phyloP scores from a whole-genome alignment of 2,888 invertebrate species.

The Drosophila paranaensis region DNA sequence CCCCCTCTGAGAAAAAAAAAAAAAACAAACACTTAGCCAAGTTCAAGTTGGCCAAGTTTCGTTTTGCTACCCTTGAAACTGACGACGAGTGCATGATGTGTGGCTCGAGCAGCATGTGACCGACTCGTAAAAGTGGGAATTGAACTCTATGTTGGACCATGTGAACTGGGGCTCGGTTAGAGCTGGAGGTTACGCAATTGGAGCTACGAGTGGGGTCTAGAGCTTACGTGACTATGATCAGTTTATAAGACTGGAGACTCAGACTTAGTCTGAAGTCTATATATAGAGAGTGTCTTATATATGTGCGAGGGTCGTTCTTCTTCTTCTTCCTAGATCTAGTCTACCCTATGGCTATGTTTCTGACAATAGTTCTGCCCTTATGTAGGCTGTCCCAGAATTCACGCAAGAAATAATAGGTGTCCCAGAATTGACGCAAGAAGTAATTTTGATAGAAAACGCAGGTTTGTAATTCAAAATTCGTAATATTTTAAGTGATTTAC shows the following conservation, averaged over 20 bases:
- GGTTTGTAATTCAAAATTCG: no score
- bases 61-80: conserved; percentile 20
- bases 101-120: not conserved
- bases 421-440: no score
- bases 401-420: no score
- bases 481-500: no score
- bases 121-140: not conserved
- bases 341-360: no score
- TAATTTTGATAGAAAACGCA: no score
- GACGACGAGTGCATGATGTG: not conserved
- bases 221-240: not conserved
- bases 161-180: not conserved
- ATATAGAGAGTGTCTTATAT: not conserved
- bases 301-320: no score
- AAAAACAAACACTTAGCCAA: conserved; percentile 27
- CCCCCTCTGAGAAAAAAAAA: not conserved
- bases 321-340: not conserved
- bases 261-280: not conserved
- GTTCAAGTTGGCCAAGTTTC: conserved; percentile 69
- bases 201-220: not conserved
- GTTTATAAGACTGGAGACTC: not conserved
- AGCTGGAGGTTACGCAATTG: not conserved
- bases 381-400: no score
- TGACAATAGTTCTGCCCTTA: no score
- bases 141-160: not conserved